These are phyloP conservation scores for Setophaga petechia DNA, from an alignment of 2,113 vertebrate genomes.

Conservation along the genomic window DNA sequence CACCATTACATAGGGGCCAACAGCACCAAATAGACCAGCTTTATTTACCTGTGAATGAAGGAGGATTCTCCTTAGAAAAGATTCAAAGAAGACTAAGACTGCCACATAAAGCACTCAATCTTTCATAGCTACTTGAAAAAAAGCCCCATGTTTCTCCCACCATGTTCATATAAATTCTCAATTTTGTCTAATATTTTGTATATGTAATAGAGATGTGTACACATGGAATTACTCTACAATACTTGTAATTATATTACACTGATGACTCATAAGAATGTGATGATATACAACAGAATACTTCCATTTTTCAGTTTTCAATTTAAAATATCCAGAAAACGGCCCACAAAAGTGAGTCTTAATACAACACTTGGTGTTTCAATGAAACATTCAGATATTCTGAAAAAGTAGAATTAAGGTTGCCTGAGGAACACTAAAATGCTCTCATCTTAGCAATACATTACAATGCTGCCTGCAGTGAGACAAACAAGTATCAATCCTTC, in stretches of 20 bases:
- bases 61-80: neutral
- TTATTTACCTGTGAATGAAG: neutral
- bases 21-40: neutral
- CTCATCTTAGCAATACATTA: neutral
- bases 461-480: neutral
- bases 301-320: conserved; percentile 47
- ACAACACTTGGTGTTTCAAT: neutral
- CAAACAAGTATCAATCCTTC: neutral
- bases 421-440: conserved; percentile 12
- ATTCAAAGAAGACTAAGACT: neutral
- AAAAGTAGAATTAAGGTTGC: conserved; percentile 18
- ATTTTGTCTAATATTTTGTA: conserved; percentile 5
- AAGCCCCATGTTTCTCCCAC: neutral
- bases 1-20: neutral
- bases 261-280: conserved; percentile 29
- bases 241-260: conserved; percentile 37
- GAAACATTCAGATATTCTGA: conserved; percentile 12
- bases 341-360: conserved; percentile 20
- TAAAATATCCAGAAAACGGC: conserved; percentile 6
- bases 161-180: neutral
- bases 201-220: neutral
- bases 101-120: neutral
- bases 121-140: neutral
- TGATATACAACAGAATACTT: conserved; percentile 1
- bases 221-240: neutral